Conservation (phyloP, 35 echinoderm and acorn worm genomes). For the Acanthaster planci region DNA sequence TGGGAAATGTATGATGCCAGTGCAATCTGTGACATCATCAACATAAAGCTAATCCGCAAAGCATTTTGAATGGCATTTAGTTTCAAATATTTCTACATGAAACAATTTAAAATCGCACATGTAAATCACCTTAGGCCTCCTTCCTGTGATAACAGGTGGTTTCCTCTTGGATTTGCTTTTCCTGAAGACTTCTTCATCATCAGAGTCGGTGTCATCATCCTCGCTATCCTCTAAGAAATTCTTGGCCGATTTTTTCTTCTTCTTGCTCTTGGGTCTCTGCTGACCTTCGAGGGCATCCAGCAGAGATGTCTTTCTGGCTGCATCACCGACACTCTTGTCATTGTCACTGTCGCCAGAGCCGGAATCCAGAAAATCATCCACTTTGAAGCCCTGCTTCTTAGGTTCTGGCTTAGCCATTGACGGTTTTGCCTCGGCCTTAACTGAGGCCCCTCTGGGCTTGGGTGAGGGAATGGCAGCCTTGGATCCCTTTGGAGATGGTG, state of each 20-base stretch:
- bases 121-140: conserved; percentile 58
- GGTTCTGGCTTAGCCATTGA: neutral
- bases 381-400: conserved; percentile 13
- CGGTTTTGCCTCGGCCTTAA: neutral
- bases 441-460: neutral
- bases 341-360: conserved; percentile 51
- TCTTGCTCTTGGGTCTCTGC: conserved; percentile 2
- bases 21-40: too few relatives aligned
- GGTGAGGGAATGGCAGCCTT: neutral
- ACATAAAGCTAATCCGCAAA: too few relatives aligned
- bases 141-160: conserved; percentile 48
- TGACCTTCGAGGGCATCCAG: conserved; percentile 44
- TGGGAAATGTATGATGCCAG: too few relatives aligned
- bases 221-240: conserved; percentile 41
- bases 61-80: too few relatives aligned
- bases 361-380: conserved; percentile 20
- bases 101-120: too few relatives aligned
- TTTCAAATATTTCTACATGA: too few relatives aligned
- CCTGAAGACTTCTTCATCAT: conserved; percentile 39
- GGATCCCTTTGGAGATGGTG: neutral
- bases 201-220: too few relatives aligned
- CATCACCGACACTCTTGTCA: neutral
- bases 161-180: conserved; percentile 4
- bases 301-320: conserved; percentile 30
- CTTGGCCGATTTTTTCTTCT: conserved; percentile 11